Conservation (phyloP, 2,113 vertebrate genomes). For the Psittacara wagleri region DNA sequence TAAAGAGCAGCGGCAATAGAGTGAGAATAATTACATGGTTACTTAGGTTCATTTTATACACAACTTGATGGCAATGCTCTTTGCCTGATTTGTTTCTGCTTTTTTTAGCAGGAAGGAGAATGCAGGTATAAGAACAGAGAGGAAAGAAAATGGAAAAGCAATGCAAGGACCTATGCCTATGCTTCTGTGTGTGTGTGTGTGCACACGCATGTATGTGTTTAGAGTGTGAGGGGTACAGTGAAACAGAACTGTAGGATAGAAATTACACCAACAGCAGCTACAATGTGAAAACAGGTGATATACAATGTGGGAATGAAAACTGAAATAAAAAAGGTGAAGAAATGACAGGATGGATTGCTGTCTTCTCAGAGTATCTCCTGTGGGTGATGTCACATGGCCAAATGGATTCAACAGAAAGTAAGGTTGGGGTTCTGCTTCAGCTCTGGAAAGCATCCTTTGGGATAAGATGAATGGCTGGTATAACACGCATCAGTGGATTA, state of each 20-base stretch:
- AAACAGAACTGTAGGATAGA: not conserved
- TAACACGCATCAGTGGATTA: not conserved
- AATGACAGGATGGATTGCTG: not conserved
- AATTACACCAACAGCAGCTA: not conserved
- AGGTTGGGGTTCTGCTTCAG: not conserved
- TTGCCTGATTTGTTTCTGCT: conserved; percentile 32
- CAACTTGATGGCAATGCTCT: conserved; percentile 9
- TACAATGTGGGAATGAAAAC: not conserved
- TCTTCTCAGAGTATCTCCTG: not conserved
- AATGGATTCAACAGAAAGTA: not conserved
- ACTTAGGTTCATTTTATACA: conserved; percentile 53
- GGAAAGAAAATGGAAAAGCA: not conserved
- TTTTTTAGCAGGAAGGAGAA: not conserved
- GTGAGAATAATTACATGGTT: conserved; percentile 65
- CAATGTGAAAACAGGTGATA: not conserved
- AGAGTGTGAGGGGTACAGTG: rapidly evolving
- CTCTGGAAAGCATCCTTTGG: not conserved
- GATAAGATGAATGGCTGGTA: not conserved
- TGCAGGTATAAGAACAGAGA: not conserved
- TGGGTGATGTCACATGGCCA: not conserved
- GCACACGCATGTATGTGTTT: rapidly evolving
- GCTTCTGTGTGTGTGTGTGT: not conserved
- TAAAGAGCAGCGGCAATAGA: conserved; percentile 6
- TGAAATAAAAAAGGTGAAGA: not conserved
- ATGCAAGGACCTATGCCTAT: not conserved